Evolutionary conservation across 2,113 vertebrate species (phyloP).

Genomic region (Neomonachus schauinslandi): DNA sequence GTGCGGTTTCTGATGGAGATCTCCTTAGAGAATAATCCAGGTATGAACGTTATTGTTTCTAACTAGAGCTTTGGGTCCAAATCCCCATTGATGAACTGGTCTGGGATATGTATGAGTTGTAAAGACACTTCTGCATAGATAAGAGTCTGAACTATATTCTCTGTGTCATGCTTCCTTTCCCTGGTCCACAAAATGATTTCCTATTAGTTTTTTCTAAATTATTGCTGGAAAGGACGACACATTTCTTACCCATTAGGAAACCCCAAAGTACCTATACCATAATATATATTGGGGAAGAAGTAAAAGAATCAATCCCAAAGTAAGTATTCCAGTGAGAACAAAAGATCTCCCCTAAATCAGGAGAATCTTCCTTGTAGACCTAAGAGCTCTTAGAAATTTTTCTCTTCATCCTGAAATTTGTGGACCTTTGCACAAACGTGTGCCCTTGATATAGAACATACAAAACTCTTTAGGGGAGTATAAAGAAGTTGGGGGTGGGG

Average conservation of each 20-base stretch:
- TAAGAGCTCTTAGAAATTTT: background rate
- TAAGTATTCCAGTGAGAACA: background rate
- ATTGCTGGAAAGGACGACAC: background rate
- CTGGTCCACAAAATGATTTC: background rate
- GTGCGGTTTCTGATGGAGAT: background rate
- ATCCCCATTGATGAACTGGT: background rate
- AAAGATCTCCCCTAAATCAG: background rate
- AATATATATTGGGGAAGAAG: background rate
- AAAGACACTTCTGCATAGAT: background rate
- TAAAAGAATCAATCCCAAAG: background rate
- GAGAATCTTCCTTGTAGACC: background rate
- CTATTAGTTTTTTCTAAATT: background rate
- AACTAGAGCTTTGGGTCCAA: background rate
- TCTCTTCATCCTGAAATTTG: background rate
- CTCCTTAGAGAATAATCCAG: background rate
- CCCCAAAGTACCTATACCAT: background rate
- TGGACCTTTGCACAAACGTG: background rate
- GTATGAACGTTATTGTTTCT: background rate
- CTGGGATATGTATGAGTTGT: background rate
- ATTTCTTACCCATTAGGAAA: background rate
- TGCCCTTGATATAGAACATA: background rate
- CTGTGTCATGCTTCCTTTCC: background rate
- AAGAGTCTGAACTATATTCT: background rate
- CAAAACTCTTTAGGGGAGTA: background rate
- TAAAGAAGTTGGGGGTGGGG: background rate